Percentiles rank a stretch among this genome's conserved stretches.
phyloP scores from a whole-genome alignment of 2,888 invertebrate species.

The Stenchaetothrips biformis region DNA sequence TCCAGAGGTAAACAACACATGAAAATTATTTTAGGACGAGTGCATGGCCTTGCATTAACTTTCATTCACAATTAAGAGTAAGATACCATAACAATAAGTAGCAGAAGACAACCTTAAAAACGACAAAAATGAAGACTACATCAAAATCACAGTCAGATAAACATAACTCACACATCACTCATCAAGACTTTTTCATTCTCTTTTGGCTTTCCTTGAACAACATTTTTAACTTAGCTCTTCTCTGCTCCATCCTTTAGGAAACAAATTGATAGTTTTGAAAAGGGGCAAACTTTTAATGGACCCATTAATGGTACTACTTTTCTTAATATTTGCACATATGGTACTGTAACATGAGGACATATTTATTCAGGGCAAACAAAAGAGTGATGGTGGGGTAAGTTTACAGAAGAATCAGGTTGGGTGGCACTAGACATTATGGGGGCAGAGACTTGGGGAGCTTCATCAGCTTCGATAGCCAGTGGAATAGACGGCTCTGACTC shows the following conservation, averaged over 20 bases:
- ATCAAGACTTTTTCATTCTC: not conserved
- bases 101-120: too few relatives aligned
- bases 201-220: not conserved
- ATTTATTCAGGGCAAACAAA: not conserved
- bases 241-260: not conserved
- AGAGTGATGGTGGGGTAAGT: not conserved
- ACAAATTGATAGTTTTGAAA: not conserved
- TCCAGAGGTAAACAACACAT: too few relatives aligned
- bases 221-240: too few relatives aligned
- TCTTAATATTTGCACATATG: not conserved
- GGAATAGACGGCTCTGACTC: conserved; percentile 62
- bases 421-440: not conserved
- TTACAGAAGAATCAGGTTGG: not conserved
- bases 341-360: not conserved
- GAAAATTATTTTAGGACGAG: too few relatives aligned
- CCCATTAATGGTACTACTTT: not conserved
- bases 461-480: conserved; percentile 49
- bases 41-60: too few relatives aligned
- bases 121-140: not conserved
- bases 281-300: not conserved
- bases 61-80: too few relatives aligned
- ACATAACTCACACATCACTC: not conserved
- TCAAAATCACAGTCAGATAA: not conserved
- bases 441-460: conserved; percentile 32
- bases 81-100: too few relatives aligned